A percentile compares a stretch with the other conserved stretches of the same genome.
These are phyloP conservation scores for Lamprologus lemairii DNA, from an alignment of 2,113 vertebrate species.

Conservation along the genomic window DNA sequence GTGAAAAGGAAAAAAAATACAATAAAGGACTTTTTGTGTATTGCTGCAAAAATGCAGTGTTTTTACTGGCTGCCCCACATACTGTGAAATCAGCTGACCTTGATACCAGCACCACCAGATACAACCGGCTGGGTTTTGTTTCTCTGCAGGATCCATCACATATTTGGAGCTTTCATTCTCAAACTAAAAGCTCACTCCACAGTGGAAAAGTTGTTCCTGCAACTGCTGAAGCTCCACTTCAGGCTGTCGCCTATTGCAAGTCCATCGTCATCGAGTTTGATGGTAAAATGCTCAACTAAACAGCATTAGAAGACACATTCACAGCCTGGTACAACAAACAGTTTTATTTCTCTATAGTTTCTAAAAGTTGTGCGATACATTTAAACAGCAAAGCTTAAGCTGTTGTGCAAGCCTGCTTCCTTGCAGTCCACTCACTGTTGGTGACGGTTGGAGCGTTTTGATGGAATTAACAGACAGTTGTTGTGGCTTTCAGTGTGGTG, in stretches of 20 bases:
- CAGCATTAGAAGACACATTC: not conserved
- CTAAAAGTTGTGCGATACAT: not conserved
- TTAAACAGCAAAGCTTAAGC: not conserved
- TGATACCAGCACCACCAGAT: not conserved
- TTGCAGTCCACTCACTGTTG: not conserved
- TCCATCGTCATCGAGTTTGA: not conserved
- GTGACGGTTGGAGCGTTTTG: not conserved
- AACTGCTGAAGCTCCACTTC: not conserved
- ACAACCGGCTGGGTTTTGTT: not conserved
- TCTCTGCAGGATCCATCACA: not conserved
- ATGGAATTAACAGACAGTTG: not conserved
- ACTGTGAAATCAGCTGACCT: not conserved
- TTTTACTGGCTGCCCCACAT: not conserved
- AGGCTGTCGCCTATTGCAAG: not conserved
- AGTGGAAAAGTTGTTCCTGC: not conserved
- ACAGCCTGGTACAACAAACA: not conserved
- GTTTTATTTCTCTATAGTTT: not conserved
- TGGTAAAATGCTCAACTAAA: not conserved
- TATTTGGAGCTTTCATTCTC: not conserved
- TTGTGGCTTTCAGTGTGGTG: not conserved
- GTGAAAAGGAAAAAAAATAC: slow-evolving; percentile 64
- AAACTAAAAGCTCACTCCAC: not conserved
- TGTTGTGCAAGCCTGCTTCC: not conserved
- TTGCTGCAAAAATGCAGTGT: slow-evolving; percentile 67
- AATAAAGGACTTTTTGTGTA: slow-evolving; percentile 94